These are phyloP conservation scores for Actinernus sp. DNA, from an alignment of 92 coral and sea anemone genomes.

Conservation along the genomic window DNA sequence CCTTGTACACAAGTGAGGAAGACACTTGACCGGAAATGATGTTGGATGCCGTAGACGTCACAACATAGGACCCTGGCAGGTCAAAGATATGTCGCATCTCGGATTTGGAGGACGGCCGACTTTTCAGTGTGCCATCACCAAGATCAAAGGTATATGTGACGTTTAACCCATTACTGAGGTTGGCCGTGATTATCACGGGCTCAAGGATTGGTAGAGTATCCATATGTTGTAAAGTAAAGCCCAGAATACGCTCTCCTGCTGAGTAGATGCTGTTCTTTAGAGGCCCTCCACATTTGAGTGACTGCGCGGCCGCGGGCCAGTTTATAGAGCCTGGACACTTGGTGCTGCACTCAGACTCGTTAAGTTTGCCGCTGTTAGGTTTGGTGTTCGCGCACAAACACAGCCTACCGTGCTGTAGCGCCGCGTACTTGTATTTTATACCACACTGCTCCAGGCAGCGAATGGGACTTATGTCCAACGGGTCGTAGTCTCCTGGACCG, in stretches of 20 bases:
- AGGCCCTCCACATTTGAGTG: constrained; percentile 80
- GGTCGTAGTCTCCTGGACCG: constrained; percentile 89
- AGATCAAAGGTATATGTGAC: constrained; percentile 64
- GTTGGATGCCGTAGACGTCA: constrained; percentile 67
- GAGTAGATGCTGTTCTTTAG: constrained; percentile 70
- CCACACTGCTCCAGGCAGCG: constrained; percentile 83
- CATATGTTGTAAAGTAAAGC: constrained; percentile 47
- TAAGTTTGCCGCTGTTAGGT: constrained; percentile 56
- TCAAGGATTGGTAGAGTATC: constrained; percentile 46
- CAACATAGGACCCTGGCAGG: constrained; percentile 83
- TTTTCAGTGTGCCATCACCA: constrained; percentile 73
- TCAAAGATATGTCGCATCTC: constrained; percentile 69
- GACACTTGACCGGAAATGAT: constrained; percentile 62
- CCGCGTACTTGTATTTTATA: constrained; percentile 80
- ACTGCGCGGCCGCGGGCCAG: constrained; percentile 31
- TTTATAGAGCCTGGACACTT: constrained; percentile 64
- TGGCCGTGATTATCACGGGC: constrained; percentile 55
- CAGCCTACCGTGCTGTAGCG: constrained; percentile 66
- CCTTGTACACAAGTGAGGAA: constrained; percentile 66
- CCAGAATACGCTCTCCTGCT: constrained; percentile 78
- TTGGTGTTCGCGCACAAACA: constrained; percentile 83
- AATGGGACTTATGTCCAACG: constrained; percentile 73
- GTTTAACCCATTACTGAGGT: constrained; percentile 62
- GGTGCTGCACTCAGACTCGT: constrained; percentile 67
- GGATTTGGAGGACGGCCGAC: constrained; percentile 33